phyloP scores from a whole-genome alignment of 2,888 invertebrate species.

The Hipparchia semele region DNA sequence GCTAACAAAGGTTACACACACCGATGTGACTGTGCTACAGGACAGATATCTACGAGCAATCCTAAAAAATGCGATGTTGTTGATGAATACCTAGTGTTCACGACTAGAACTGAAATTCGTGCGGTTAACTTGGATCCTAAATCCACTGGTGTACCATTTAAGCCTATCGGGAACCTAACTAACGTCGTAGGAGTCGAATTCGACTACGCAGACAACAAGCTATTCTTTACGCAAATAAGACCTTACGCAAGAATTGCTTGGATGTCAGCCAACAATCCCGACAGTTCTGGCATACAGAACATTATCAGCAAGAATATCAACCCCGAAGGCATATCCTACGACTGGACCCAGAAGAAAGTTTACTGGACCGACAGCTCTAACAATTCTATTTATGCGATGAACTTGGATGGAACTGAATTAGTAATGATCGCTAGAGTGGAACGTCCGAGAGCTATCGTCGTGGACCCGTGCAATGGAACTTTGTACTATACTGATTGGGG shows the following conservation, averaged over 20 bases:
- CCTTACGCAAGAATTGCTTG: slow-evolving; percentile 95
- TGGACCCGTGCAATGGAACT: slow-evolving; percentile 98
- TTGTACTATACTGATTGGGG: slow-evolving; percentile 99
- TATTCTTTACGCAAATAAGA: slow-evolving; percentile 96
- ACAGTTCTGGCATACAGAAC: slow-evolving; percentile 83
- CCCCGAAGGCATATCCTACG: slow-evolving; percentile 97
- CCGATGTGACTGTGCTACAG: slow-evolving; percentile 96
- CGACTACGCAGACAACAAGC: slow-evolving; percentile 93
- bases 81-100: slow-evolving; percentile 95
- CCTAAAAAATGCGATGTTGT: slow-evolving; percentile 91
- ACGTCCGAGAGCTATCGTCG: slow-evolving; percentile 96
- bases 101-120: slow-evolving; percentile 96
- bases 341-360: slow-evolving; percentile 98
- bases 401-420: slow-evolving; percentile 92
- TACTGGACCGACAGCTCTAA: slow-evolving; percentile 99
- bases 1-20: slow-evolving; percentile 80
- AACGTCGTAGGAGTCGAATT: slow-evolving; percentile 98
- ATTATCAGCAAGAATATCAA: slow-evolving; percentile 92
- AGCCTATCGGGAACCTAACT: slow-evolving; percentile 92
- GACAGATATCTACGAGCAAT: slow-evolving; percentile 86
- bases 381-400: slow-evolving; percentile 97
- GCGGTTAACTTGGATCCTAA: slow-evolving; percentile 94
- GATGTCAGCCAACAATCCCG: slow-evolving; percentile 89
- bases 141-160: slow-evolving; percentile 92
- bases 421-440: slow-evolving; percentile 97